Conservation (phyloP, 1,140 invertebrate species). For the Anadara kagoshimensis region DNA sequence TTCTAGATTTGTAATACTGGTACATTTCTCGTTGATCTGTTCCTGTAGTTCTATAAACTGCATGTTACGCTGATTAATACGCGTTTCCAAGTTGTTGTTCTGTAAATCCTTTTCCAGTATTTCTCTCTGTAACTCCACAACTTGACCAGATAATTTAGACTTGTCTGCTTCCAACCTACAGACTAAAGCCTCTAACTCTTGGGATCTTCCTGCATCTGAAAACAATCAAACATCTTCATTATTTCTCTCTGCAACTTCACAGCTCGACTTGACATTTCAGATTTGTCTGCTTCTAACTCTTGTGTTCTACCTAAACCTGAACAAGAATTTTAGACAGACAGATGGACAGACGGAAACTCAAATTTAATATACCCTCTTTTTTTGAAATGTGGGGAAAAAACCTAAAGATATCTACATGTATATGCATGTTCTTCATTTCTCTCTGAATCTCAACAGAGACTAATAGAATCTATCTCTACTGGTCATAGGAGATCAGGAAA, state of each 20-base stretch:
- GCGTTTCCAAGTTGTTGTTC: conserved; percentile 52
- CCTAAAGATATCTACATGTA: no score
- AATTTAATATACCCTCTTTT: no score
- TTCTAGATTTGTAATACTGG: conserved; percentile 59
- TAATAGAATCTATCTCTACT: no score
- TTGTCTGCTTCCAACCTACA: conserved; percentile 54
- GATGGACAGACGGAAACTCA: no score
- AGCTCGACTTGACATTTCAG: no score
- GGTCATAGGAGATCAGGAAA: no score
- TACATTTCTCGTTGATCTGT: conserved; percentile 58
- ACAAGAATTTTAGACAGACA: no score
- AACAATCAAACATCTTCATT: neutral
- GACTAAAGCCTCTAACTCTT: conserved; percentile 57
- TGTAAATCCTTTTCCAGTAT: conserved; percentile 57
- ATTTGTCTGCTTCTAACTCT: no score
- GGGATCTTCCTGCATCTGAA: conserved; percentile 51
- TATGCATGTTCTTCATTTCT: no score
- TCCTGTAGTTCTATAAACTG: conserved; percentile 67
- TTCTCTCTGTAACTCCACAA: conserved; percentile 45
- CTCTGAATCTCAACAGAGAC: no score
- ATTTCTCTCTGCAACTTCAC: no score
- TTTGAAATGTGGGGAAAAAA: no score
- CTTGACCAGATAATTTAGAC: conserved; percentile 38
- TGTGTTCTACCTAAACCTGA: conserved; percentile 7
- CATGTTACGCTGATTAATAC: conserved; percentile 62